Base-by-base conservation (phyloP, 2,888 invertebrate species). In the Sminthurides aquaticus region DNA sequence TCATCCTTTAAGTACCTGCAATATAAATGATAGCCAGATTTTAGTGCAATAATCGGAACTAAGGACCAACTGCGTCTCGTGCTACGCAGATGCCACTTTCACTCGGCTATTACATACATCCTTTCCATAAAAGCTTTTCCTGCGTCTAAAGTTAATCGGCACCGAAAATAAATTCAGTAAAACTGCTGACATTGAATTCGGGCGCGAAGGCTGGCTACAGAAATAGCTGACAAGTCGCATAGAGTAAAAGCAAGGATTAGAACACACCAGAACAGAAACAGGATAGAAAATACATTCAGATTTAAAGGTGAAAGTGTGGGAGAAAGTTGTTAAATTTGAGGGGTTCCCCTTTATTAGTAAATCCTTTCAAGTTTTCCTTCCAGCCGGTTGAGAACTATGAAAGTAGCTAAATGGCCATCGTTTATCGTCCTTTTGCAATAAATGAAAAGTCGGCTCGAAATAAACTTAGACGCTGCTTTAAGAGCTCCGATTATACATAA, bases 1-100 rank as follows among this genome's bases (percentile, higher is more conserved):
- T 87, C 85, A 78, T 87, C 85, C 77, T 88, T 82, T 81, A 91
- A 85, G 64, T 87, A 85, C 77, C 89, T 89, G 83, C 60, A 76
- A 49, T 52, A 65, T 52, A 27, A 58, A 48, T 18, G 52, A 43
- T 54, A n/a, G 34, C 25, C 34, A 25, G 24, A 28, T 56, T 55
- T 22, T 34, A 29, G 27, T 11, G 2, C 11, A 29, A 24, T 34
- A 48, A 34, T 15, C 43, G 15, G n/a, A n/a, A n/a, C n/a, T n/a
- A n/a, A n/a, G n/a, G n/a, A n/a, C n/a, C n/a, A n/a, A n/a, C n/a
- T n/a, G n/a, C n/a, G n/a, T n/a, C n/a, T n/a, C n/a, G n/a, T n/a
- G n/a, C n/a, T n/a, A n/a, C n/a, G n/a, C n/a, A n/a, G n/a, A n/a
- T n/a, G n/a, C n/a, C n/a, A n/a, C n/a, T n/a, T n/a, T n/a, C n/a